Evolutionary conservation across 2,113 vertebrate genomes (phyloP).

Genomic region (Elgaria multicarinata): DNA sequence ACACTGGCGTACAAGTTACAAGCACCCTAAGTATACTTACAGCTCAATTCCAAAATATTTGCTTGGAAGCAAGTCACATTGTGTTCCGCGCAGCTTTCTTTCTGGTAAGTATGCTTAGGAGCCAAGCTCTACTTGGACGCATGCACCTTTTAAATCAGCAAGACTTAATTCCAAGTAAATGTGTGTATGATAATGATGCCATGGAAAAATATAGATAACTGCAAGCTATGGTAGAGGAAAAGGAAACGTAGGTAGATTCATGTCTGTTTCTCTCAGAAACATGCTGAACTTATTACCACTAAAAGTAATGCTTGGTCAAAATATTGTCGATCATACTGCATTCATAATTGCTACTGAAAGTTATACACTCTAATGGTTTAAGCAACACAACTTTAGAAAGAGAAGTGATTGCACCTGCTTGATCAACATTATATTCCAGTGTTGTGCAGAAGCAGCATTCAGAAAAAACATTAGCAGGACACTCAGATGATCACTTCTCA

Average conservation of each 20-base stretch:
- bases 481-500: not conserved
- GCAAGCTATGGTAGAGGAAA: too few species aligned
- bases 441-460: not conserved
- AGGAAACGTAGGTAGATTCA: too few species aligned
- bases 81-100: not conserved
- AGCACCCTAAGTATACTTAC: not conserved
- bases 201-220: too few species aligned
- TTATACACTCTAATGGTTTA: not conserved
- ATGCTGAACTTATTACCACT: too few species aligned
- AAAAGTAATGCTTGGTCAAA: too few species aligned
- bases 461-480: not conserved
- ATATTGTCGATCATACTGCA: not conserved
- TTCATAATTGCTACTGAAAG: not conserved
- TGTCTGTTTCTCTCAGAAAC: too few species aligned
- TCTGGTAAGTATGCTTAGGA: not conserved
- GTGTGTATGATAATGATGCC: too few species aligned
- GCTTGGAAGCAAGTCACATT: not conserved
- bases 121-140: not conserved
- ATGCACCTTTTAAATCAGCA: not conserved
- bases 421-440: accelerated
- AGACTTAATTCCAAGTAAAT: not conserved
- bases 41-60: not conserved
- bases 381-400: not conserved
- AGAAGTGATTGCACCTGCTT: not conserved
- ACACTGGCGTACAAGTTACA: not conserved